These are phyloP conservation scores for Gastracanthus pulcherrimus DNA, from an alignment of 2,888 invertebrate genomes.

Conservation along the genomic window DNA sequence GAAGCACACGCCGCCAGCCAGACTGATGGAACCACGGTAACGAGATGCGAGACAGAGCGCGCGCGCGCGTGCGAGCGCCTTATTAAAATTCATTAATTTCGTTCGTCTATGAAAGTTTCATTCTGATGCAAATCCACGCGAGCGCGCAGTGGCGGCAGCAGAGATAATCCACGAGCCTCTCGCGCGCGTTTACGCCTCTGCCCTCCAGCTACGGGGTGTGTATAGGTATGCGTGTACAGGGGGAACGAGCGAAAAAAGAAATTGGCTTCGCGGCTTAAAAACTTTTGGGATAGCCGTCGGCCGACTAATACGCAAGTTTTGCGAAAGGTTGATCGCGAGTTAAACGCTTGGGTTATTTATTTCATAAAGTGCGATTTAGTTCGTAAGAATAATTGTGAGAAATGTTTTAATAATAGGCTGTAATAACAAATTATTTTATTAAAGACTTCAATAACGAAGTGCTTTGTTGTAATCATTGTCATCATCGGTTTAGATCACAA, in stretches of 20 bases:
- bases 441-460: too few species aligned
- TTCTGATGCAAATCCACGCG: constrained; percentile 74
- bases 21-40: constrained; percentile 1
- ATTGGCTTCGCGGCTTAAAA: constrained; percentile 61
- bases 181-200: constrained; percentile 17
- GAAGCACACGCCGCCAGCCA: background rate
- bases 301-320: constrained; percentile 19
- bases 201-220: background rate
- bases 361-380: too few species aligned
- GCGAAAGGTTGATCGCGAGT: background rate
- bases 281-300: background rate
- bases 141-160: constrained; percentile 53
- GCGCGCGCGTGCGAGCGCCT: constrained; percentile 63
- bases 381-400: too few species aligned
- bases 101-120: constrained; percentile 73
- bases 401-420: too few species aligned
- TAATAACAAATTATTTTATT: too few species aligned
- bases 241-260: constrained; percentile 59
- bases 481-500: too few species aligned
- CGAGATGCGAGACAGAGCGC: constrained; percentile 1
- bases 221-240: background rate
- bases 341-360: background rate
- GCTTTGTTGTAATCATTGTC: too few species aligned
- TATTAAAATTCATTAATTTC: constrained; percentile 77
- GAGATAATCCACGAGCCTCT: constrained; percentile 42